These are phyloP conservation scores for Ovibos moschatus DNA, from an alignment of 2,113 vertebrate species.

Conservation along the genomic window DNA sequence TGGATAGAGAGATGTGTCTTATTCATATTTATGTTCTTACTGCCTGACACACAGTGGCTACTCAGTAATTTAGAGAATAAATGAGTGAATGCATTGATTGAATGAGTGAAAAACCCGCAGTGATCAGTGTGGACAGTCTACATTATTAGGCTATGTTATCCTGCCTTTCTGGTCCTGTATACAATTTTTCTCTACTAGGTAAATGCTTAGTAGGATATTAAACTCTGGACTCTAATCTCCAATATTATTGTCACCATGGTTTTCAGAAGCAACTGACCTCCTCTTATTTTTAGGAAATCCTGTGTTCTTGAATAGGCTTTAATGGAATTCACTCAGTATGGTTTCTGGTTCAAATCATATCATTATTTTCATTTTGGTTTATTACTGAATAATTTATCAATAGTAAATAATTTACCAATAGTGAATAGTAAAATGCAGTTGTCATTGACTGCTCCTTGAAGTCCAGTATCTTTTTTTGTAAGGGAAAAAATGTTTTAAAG, in stretches of 20 bases:
- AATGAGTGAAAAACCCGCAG: background rate
- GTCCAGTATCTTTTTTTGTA: background rate
- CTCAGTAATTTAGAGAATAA: background rate
- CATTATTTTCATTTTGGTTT: constrained; percentile 37
- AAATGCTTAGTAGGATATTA: background rate
- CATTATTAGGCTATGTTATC: background rate
- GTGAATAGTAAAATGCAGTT: background rate
- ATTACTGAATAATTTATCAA: background rate
- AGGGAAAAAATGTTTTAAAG: background rate
- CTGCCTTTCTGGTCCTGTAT: background rate
- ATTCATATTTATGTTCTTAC: background rate
- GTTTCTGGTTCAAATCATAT: background rate
- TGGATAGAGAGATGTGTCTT: background rate
- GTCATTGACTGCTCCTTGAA: background rate
- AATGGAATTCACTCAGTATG: background rate
- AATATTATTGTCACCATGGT: background rate
- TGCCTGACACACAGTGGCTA: background rate
- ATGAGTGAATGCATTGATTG: background rate
- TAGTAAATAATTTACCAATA: background rate
- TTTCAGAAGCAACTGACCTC: constrained; percentile 33
- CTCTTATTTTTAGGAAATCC: background rate
- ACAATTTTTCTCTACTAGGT: background rate
- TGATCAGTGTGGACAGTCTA: background rate
- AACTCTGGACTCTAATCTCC: background rate
- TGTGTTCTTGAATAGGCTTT: background rate